Evolutionary conservation across 2,888 invertebrate genomes (phyloP).

Genomic region (Aspidiotus rigidus): DNA sequence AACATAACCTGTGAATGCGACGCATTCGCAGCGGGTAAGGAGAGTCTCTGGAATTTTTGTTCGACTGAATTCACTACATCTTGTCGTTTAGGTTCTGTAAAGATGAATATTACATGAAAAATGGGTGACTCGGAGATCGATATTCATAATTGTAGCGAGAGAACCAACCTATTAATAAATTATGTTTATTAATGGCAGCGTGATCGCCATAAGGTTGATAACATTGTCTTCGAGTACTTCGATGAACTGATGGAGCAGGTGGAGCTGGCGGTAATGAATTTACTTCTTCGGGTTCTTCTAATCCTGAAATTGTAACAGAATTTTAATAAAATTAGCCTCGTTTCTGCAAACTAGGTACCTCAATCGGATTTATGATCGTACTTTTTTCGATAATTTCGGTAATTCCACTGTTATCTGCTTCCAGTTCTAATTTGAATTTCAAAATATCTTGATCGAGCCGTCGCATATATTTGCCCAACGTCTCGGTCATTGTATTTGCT

Average conservation of each 20-base stretch:
- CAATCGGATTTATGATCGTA: slow-evolving; percentile 36
- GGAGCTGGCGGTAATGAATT: neutral
- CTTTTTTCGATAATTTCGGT: slow-evolving; percentile 88
- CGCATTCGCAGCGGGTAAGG: slow-evolving; percentile 14
- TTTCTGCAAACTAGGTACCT: neutral
- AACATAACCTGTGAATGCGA: slow-evolving; percentile 31
- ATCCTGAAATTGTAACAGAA: slow-evolving; percentile 5
- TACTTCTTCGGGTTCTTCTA: slow-evolving; percentile 24
- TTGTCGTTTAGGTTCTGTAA: slow-evolving; percentile 18
- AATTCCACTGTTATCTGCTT: slow-evolving; percentile 96
- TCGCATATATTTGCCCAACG: slow-evolving; percentile 85
- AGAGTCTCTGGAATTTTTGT: slow-evolving; percentile 16
- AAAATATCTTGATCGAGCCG: slow-evolving; percentile 81
- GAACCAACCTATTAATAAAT: too few relatives aligned
- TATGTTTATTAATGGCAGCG: slow-evolving; percentile 13
- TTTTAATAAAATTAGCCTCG: neutral
- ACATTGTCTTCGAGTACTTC: slow-evolving; percentile 17
- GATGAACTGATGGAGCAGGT: neutral
- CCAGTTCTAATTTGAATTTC: slow-evolving; percentile 97
- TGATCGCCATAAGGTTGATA: slow-evolving; percentile 9
- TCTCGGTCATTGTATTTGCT: slow-evolving; percentile 87
- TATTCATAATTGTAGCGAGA: too few relatives aligned
- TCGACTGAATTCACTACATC: slow-evolving; percentile 24
- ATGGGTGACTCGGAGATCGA: too few relatives aligned
- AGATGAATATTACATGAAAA: neutral